A percentile compares a stretch with the other conserved stretches of the same genome.
Evolutionary conservation across 2,113 vertebrate genomes (phyloP).

Genomic region (Erpornis zantholeuca): DNA sequence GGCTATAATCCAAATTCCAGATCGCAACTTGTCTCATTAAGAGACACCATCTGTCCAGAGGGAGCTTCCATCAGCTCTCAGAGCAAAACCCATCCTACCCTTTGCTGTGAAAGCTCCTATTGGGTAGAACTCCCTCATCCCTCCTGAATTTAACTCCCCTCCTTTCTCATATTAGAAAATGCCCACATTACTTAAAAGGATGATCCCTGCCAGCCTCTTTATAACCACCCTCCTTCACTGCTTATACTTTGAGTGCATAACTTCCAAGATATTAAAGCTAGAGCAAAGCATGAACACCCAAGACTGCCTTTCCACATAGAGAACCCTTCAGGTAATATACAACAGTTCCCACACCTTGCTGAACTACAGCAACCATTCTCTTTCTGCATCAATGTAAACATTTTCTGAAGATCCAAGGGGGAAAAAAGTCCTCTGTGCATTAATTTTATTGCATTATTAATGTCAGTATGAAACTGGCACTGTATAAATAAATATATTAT

Average conservation of each 20-base stretch:
- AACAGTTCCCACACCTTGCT: not conserved
- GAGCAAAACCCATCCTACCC: not conserved
- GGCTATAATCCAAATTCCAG: not conserved
- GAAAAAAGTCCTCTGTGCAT: not conserved
- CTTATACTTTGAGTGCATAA: not conserved
- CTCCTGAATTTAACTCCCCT: not conserved
- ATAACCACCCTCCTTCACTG: not conserved
- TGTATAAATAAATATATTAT: not conserved
- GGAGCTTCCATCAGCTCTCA: not conserved
- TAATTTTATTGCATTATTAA: not conserved
- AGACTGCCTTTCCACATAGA: not conserved
- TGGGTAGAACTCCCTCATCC: not conserved
- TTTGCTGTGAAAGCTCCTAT: not conserved
- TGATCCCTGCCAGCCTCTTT: not conserved
- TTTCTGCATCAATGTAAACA: not conserved
- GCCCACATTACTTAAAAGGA: not conserved
- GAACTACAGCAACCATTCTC: not conserved
- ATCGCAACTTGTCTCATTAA: not conserved
- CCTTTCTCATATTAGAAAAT: not conserved
- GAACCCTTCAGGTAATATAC: not conserved
- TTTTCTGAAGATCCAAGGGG: not conserved
- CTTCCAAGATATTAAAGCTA: not conserved
- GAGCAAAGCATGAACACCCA: not conserved
- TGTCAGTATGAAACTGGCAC: not conserved
- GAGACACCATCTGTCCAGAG: not conserved